Base-by-base conservation (phyloP, 2,888 invertebrate species). In the Cheilosia variabilis region DNA sequence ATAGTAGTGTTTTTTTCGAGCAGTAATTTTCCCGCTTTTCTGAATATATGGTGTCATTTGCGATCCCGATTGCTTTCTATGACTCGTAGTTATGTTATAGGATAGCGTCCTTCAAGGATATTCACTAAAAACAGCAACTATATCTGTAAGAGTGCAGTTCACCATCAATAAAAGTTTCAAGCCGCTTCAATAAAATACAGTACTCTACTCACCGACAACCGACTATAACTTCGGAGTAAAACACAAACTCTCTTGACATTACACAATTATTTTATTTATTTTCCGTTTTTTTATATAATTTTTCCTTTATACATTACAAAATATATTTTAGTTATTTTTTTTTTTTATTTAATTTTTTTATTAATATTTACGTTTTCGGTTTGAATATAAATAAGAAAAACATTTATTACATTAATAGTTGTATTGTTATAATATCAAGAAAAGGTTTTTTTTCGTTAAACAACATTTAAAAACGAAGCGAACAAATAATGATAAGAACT, bases 281-380 rank as follows among this genome's bases (percentile, higher is more conserved):
- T 72, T 27, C 27, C 52, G 66, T 79, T 76, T 47, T n/a, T 69
- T 62, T 76, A 58, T 79, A 65, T 77, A 69, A 22, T 80, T 86
- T 80, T 86, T 72, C 76, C 81, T 86, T 68, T 86, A 86, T 81
- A 86, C 83, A 87, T 78, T 83, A 87, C 78, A 83, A 87, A 87
- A 87, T 76, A 77, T 84, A 84, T 69, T 80, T 84, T 80, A 84
- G 75, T 80, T 58, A 71, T 34, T 83, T 66, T 73, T 63, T 34
- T 83, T 66, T 57, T 63, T 57, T 19, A 47, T 43, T 73, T 57
- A 71, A 66, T 57, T 55, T 66, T 84, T 73, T 37, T 58, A 76
- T 76, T 77, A 58, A 68, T 53, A 68, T 69, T 78, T 75, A 78
- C 53, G 53, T 53, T 71, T 75, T 65, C 57, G 50, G 71, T 73